Evolutionary conservation across 2,113 vertebrate species (phyloP).

Genomic region (Gobiocypris rarus): DNA sequence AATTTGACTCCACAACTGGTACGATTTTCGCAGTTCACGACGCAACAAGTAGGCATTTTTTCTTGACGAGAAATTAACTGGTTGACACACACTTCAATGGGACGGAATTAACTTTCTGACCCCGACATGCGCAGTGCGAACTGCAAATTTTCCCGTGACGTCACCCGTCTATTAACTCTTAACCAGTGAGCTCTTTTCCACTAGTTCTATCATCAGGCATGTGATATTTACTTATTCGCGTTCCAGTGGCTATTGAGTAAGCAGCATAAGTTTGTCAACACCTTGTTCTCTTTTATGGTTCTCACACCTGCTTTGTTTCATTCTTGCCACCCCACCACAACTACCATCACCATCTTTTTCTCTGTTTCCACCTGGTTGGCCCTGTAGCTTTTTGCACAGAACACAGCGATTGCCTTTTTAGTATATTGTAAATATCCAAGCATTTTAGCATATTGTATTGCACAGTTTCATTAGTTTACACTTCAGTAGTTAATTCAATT

Average conservation of each 20-base stretch:
- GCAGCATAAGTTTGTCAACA: neutral
- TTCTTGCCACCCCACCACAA: neutral
- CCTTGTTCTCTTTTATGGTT: neutral
- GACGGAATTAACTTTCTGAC: no score
- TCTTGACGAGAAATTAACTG: no score
- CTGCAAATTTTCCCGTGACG: no score
- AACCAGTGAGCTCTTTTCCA: neutral
- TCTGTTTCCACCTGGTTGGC: conserved; percentile 25
- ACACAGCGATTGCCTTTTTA: neutral
- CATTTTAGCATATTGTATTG: neutral
- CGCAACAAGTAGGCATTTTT: no score
- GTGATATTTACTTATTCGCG: conserved; percentile 4
- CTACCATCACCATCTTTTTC: neutral
- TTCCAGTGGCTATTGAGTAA: neutral
- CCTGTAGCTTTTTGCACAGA: conserved; percentile 48
- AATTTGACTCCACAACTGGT: no score
- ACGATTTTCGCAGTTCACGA: no score
- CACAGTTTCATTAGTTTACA: neutral
- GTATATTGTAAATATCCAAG: neutral
- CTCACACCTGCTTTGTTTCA: neutral
- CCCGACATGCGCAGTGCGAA: no score
- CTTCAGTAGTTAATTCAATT: neutral
- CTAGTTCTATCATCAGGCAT: conserved; percentile 26
- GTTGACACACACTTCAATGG: no score
- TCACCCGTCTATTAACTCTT: no score